Base-by-base conservation (phyloP, 2,797 vertebrate genomes). In the Ara ararauna region DNA sequence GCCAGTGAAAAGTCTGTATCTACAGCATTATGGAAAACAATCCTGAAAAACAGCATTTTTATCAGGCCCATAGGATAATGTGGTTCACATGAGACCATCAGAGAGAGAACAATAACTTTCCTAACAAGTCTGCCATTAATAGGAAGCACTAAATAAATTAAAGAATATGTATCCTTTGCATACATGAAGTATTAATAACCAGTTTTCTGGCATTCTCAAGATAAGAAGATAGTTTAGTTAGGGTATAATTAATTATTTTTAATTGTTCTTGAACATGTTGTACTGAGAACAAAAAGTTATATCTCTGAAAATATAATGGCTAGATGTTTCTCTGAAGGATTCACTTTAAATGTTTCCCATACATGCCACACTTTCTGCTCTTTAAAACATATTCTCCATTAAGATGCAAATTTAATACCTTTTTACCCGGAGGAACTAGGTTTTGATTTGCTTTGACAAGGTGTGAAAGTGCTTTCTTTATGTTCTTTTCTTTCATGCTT, bases 401-500 rank as follows among this genome's bases (percentile, higher is more conserved):
- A 97, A 97, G 91, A 97, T 98, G 97, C 96, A 97, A 98, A 97
- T 97, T 60, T n/a, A 96, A 85, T 98, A 99, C 99, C 99, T 99
- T 99, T 98, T 99, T 99, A 97, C 99, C 99, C 80, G 99, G 99
- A 89, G 99, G 99, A 97, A 99, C 99, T 95, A 99, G 98, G 97
- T 99, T 99, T 98, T 99, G 99, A 98, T 99, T 99, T 95, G 99
- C 99, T 98, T 99, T 99, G 97, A 99, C 98, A 97, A 99, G 99
- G 98, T 99, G 99, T 86, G 99, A 99, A 94, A 99, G 98, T 81
- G 99, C 99, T 98, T 99, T 99, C 98, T 99, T 99, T 97, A 99
- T 99, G 98, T 99, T 99, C 98, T 99, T 99, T 98, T 99, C 99
- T 97, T 99, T 99, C 99, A 99, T 99, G 98, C 99, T 99, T 91